Conservation (phyloP, 2,888 invertebrate species). For the Meteorus cinctellus region DNA sequence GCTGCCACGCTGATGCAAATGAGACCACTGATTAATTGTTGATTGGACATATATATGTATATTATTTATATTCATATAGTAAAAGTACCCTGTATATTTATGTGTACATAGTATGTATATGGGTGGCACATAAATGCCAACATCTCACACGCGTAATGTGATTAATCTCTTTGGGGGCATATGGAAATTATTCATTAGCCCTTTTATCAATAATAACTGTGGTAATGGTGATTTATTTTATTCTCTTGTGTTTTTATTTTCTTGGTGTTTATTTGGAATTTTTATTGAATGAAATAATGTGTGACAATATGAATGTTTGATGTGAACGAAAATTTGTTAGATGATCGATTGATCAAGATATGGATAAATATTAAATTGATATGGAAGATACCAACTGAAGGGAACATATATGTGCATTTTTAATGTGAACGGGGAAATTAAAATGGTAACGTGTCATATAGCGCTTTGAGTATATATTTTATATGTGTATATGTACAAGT, state of each 20-base stretch:
- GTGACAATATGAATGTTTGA: not conserved
- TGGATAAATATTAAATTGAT: conserved; percentile 29
- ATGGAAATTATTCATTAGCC: not conserved
- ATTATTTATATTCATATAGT: not conserved
- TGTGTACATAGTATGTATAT: too few species aligned
- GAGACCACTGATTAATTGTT: not conserved
- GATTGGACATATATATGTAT: not conserved
- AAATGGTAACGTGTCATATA: too few species aligned
- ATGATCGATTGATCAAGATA: conserved; percentile 23
- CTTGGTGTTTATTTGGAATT: not conserved
- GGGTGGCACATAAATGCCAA: not conserved
- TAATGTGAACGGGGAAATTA: too few species aligned
- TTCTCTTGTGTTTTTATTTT: not conserved
- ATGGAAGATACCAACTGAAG: not conserved
- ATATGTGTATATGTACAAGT: not conserved
- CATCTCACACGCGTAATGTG: not conserved
- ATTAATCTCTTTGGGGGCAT: not conserved
- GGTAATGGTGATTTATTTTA: not conserved
- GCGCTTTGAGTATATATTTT: not conserved
- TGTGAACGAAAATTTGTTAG: conserved; percentile 1
- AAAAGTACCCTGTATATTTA: not conserved
- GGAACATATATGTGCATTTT: not conserved
- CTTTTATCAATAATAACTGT: not conserved
- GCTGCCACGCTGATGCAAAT: not conserved
- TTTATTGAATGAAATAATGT: too few species aligned